Conservation (phyloP, 2,113 vertebrate genomes). For the Crotalus viridis region DNA sequence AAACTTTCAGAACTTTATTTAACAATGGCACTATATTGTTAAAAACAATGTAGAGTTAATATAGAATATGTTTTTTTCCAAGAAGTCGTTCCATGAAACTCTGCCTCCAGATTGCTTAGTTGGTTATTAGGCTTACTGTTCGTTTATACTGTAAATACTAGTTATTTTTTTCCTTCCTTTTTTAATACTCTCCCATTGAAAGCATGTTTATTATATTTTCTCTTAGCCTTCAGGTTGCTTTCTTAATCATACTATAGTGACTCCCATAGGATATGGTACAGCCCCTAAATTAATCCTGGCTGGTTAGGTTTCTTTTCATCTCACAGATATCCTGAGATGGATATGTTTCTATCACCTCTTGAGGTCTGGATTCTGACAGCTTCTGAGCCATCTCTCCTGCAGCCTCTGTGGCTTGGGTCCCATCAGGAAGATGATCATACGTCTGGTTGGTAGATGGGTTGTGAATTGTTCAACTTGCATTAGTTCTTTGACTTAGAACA, state of each 20-base stretch:
- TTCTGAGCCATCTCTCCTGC: not conserved
- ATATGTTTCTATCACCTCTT: not conserved
- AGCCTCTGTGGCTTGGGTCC: not conserved
- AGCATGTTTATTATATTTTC: not conserved
- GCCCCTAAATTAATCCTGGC: not conserved
- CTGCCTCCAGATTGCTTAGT: not conserved
- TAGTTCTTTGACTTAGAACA: not conserved
- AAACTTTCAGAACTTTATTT: not conserved
- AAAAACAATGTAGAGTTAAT: not conserved
- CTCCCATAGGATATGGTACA: not conserved
- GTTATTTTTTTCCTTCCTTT: not conserved
- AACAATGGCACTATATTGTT: not conserved
- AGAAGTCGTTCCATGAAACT: not conserved
- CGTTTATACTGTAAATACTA: not conserved
- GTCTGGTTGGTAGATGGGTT: not conserved
- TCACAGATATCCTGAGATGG: not conserved
- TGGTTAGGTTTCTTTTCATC: not conserved
- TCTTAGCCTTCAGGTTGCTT: not conserved
- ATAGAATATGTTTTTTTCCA: not conserved
- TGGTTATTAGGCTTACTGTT: not conserved
- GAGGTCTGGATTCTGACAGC: not conserved
- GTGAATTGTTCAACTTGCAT: not conserved
- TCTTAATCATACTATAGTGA: not conserved
- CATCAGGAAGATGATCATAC: not conserved
- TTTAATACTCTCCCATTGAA: not conserved